These are phyloP conservation scores for Penelope pileata DNA, from an alignment of 2,113 vertebrate genomes.

Conservation along the genomic window DNA sequence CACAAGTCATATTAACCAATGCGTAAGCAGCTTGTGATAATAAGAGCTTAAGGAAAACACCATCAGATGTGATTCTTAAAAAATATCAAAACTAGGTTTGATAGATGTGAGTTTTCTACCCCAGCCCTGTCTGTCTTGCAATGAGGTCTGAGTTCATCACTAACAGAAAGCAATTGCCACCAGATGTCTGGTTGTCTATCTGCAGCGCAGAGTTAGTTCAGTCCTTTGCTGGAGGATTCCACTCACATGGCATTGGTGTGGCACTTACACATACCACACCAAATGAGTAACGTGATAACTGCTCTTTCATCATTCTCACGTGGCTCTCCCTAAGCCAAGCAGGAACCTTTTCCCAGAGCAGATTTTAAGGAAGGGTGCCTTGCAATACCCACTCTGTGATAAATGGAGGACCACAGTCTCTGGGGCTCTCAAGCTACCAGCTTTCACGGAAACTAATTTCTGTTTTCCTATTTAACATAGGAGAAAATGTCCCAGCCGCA, in stretches of 20 bases:
- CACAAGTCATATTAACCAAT: neutral
- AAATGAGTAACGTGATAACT: neutral
- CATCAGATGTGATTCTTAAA: neutral
- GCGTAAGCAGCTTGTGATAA: neutral
- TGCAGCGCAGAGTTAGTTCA: neutral
- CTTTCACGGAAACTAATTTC: conserved; percentile 5
- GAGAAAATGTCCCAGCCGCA: neutral
- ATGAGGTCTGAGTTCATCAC: neutral
- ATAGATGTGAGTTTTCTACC: neutral
- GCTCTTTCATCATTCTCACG: neutral
- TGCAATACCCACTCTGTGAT: neutral
- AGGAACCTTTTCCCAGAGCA: neutral
- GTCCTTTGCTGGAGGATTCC: neutral
- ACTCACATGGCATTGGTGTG: neutral
- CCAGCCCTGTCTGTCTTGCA: neutral
- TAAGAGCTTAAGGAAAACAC: neutral
- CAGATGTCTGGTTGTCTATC: neutral
- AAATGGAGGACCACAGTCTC: neutral
- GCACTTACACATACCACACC: neutral
- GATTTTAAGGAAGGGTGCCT: neutral
- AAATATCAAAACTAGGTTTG: neutral
- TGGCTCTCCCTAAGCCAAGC: neutral
- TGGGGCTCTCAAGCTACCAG: neutral
- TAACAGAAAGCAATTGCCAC: neutral
- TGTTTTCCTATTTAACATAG: neutral